These are phyloP conservation scores for Cremastinae sp. DNA, from an alignment of 2,888 invertebrate genomes.

Conservation along the genomic window DNA sequence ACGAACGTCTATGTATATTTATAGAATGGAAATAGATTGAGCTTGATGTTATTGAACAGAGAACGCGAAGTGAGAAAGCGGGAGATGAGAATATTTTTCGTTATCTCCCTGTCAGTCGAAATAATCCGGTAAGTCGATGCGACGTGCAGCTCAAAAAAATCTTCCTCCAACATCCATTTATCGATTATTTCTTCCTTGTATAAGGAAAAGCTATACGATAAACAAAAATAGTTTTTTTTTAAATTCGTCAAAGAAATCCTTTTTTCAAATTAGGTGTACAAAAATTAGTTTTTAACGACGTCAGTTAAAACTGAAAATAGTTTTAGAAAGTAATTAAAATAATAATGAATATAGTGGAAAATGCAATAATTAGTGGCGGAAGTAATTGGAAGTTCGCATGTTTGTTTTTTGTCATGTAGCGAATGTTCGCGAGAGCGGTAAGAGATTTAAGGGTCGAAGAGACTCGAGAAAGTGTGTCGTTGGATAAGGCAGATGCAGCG, in stretches of 20 bases:
- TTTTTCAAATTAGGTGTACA: too few species aligned
- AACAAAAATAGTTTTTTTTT: too few species aligned
- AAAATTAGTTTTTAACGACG: too few species aligned
- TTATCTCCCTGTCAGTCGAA: slow-evolving; percentile 23
- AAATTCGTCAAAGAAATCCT: too few species aligned
- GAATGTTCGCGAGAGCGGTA: slow-evolving; percentile 6
- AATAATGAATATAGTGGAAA: background rate
- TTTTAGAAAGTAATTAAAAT: too few species aligned
- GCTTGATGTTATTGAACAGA: slow-evolving; percentile 38
- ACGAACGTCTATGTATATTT: background rate
- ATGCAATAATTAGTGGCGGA: slow-evolving; percentile 15
- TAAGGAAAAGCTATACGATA: too few species aligned
- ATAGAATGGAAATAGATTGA: slow-evolving; percentile 12
- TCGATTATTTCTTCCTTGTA: too few species aligned
- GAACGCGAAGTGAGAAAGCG: slow-evolving; percentile 1
- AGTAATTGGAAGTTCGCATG: slow-evolving; percentile 33
- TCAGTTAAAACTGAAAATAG: too few species aligned
- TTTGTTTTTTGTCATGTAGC: slow-evolving; percentile 1
- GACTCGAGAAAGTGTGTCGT: background rate
- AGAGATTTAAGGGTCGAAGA: slow-evolving; percentile 10
- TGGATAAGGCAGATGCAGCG: slow-evolving; percentile 25
- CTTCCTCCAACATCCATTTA: too few species aligned
- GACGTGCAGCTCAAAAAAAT: background rate
- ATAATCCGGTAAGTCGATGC: slow-evolving; percentile 17
- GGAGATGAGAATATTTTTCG: slow-evolving; percentile 27